A percentile compares a stretch with the other conserved stretches of the same genome.
Evolutionary conservation across 2,113 vertebrate genomes (phyloP).

Genomic region (Boleophthalmus pectinirostris): DNA sequence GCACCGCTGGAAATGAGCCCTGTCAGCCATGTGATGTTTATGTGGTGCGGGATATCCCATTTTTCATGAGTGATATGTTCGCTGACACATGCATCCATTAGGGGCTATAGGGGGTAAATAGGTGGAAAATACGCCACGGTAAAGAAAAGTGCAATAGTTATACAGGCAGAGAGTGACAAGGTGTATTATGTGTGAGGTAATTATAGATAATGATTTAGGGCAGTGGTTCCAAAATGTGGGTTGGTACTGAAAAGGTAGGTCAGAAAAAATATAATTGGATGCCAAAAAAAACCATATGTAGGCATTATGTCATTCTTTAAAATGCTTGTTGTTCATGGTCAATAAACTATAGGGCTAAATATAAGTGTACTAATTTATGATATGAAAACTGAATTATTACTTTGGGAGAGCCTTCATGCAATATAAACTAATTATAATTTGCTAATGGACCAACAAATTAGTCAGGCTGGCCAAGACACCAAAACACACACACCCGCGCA

Average conservation of each 20-base stretch:
- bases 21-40: slow-evolving; percentile 13
- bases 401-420: not conserved
- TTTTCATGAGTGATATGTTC: slow-evolving; percentile 3
- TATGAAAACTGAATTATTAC: not conserved
- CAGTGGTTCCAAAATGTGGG: not conserved
- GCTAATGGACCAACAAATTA: not conserved
- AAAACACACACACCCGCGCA: too few relatives aligned
- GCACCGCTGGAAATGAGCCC: not conserved
- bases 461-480: too few relatives aligned
- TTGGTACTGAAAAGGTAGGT: not conserved
- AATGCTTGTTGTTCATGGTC: not conserved
- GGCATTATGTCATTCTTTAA: not conserved
- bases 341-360: not conserved
- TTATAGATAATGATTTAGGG: not conserved
- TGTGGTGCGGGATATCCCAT: slow-evolving; percentile 8
- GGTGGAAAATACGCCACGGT: not conserved
- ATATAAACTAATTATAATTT: not conserved
- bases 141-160: not conserved
- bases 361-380: not conserved
- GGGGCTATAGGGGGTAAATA: not conserved
- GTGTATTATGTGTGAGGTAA: not conserved
- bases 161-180: not conserved
- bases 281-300: not conserved
- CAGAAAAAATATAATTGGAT: not conserved
- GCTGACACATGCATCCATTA: slow-evolving; percentile 1